Percentiles rank a stretch among this genome's conserved stretches.
These are phyloP conservation scores for Thysanoteuthis rhombus DNA, from an alignment of 2,888 invertebrate genomes.

Conservation along the genomic window DNA sequence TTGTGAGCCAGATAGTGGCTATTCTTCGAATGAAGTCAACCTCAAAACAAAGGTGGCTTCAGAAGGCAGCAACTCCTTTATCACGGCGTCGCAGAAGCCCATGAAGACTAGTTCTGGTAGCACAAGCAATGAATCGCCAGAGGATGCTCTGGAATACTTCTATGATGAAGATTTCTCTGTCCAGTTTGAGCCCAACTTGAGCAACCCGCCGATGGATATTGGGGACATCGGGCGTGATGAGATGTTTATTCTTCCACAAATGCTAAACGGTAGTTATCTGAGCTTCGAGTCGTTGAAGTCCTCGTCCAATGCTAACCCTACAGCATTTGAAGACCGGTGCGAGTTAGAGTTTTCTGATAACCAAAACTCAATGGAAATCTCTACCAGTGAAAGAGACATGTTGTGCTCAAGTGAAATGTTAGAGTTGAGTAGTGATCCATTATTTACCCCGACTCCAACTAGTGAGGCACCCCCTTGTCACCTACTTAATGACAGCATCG, in stretches of 20 bases:
- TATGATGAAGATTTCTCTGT: conserved; percentile 66
- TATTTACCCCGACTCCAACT: conserved; percentile 60
- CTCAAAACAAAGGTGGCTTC: conserved; percentile 42
- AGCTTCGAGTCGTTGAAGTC: conserved; percentile 51
- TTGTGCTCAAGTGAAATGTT: conserved; percentile 62
- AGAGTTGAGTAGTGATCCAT: conserved; percentile 58
- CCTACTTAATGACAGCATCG: conserved; percentile 47
- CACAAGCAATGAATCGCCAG: conserved; percentile 43
- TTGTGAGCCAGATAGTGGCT: conserved; percentile 45
- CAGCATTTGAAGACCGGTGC: conserved; percentile 44
- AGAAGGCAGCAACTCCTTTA: conserved; percentile 44
- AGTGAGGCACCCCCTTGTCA: conserved; percentile 40
- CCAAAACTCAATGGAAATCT: conserved; percentile 59
- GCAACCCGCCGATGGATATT: conserved; percentile 48
- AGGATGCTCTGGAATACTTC: conserved; percentile 64
- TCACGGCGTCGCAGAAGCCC: conserved; percentile 37
- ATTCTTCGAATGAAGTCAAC: conserved; percentile 47
- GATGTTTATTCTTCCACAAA: conserved; percentile 48
- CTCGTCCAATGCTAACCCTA: conserved; percentile 37
- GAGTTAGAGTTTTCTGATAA: conserved; percentile 59
- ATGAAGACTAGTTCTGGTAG: conserved; percentile 24
- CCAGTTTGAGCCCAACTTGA: conserved; percentile 59
- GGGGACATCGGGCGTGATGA: conserved; percentile 44
- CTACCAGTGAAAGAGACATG: conserved; percentile 59
- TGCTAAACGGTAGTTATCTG: conserved; percentile 51